These are phyloP conservation scores for Hypolimnas misippus DNA, from an alignment of 2,888 invertebrate genomes.

Conservation along the genomic window DNA sequence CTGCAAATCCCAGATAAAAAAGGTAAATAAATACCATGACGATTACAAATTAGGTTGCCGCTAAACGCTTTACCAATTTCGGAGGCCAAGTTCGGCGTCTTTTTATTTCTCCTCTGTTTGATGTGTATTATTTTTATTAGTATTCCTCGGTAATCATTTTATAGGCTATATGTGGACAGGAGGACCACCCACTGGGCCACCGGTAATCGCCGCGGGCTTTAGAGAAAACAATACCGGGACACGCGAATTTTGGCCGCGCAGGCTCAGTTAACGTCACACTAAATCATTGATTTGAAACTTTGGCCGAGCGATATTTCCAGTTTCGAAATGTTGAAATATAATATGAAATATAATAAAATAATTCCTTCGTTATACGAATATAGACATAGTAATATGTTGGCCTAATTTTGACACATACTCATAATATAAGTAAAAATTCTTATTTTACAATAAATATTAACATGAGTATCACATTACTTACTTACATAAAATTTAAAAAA, in stretches of 20 bases:
- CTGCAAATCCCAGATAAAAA: background rate
- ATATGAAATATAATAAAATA: no score
- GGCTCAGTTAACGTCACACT: constrained; percentile 26
- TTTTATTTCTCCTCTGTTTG: constrained; percentile 12
- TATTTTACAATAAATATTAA: no score
- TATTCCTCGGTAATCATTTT: constrained; percentile 40
- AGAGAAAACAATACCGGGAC: constrained; percentile 40
- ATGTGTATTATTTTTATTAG: constrained; percentile 25
- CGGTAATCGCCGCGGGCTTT: constrained; percentile 40
- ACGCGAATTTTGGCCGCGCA: constrained; percentile 31
- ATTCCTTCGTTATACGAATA: no score
- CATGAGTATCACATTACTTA: no score
- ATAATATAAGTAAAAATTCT: no score
- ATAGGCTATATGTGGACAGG: constrained; percentile 40
- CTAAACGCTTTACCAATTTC: constrained; percentile 19
- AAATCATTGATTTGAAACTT: constrained; percentile 31
- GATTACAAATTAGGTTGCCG: constrained; percentile 21
- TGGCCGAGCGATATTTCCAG: background rate
- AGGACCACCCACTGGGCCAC: constrained; percentile 46
- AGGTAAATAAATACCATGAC: constrained; percentile 12
- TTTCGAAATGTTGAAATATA: background rate
- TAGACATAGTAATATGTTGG: no score
- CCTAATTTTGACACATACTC: no score
- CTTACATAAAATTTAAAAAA: no score
- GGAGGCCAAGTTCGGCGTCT: constrained; percentile 9